Percentiles rank a stretch among this genome's conserved stretches.
Evolutionary conservation across 2,797 vertebrate species (phyloP).

Genomic region (Phrynocephalus vlangalii): DNA sequence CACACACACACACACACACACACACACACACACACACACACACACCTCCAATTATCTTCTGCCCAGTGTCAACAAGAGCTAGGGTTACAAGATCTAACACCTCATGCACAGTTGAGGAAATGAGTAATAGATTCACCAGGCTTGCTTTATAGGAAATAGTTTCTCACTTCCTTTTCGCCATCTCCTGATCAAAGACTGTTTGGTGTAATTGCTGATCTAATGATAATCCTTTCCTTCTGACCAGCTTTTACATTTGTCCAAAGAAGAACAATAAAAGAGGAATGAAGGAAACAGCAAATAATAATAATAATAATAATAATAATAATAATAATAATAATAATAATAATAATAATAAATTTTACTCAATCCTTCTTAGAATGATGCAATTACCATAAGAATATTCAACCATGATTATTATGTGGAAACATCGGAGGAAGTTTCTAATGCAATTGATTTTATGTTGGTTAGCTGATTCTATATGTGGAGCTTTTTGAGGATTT

Average conservation of each 20-base stretch:
- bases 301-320: too few species aligned
- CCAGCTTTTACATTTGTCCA: constrained; percentile 48
- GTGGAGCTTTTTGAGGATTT: not conserved
- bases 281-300: constrained; percentile 35
- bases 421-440: constrained; percentile 90
- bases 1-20: too few species aligned
- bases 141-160: constrained; percentile 66
- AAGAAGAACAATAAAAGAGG: constrained; percentile 45
- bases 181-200: constrained; percentile 73
- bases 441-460: constrained; percentile 93
- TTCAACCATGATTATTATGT: constrained; percentile 89
- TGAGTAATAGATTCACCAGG: constrained; percentile 48
- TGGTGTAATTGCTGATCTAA: constrained; percentile 69
- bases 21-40: too few species aligned
- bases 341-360: not conserved
- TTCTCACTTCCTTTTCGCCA: constrained; percentile 54
- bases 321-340: too few species aligned
- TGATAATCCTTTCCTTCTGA: constrained; percentile 65
- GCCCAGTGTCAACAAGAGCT: not conserved
- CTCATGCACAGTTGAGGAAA: constrained; percentile 41
- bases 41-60: not conserved
- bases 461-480: constrained; percentile 59
- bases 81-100: constrained; percentile 30
- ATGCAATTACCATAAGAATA: constrained; percentile 85
- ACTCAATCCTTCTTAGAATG: constrained; percentile 61